A percentile compares a stretch with the other conserved stretches of the same genome.
These are phyloP conservation scores for Lasioglossum pauxillum DNA, from an alignment of 2,888 invertebrate species.

Conservation along the genomic window DNA sequence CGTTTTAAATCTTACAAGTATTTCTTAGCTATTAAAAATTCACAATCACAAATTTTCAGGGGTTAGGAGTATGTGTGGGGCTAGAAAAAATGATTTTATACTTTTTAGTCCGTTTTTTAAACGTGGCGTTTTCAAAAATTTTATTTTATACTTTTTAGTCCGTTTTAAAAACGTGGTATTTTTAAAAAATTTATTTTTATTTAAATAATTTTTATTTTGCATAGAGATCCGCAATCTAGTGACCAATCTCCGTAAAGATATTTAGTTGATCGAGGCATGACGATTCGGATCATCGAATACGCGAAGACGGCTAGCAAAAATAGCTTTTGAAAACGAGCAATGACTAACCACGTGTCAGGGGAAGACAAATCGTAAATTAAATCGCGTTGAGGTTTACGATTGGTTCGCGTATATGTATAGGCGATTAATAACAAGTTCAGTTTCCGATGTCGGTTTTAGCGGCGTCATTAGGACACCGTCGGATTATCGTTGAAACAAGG, in stretches of 20 bases:
- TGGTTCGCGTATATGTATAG: constrained; percentile 5
- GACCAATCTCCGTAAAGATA: background rate
- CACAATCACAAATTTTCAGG: too few species aligned
- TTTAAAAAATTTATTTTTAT: too few species aligned
- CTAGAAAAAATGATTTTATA: too few species aligned
- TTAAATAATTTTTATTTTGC: too few species aligned
- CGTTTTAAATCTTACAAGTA: too few species aligned
- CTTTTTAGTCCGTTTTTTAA: too few species aligned
- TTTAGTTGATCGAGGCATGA: background rate
- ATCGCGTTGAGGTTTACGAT: constrained; percentile 8
- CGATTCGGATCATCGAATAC: background rate
- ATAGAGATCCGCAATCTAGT: too few species aligned
- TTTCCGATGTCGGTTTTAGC: constrained; percentile 11
- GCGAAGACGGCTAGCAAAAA: background rate
- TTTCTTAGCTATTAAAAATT: too few species aligned
- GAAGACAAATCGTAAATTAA: constrained; percentile 32
- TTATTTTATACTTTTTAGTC: too few species aligned
- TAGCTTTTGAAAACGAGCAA: background rate
- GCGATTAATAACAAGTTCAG: constrained; percentile 35
- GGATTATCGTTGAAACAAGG: constrained; percentile 43
- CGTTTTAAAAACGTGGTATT: too few species aligned
- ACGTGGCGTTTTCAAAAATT: too few species aligned
- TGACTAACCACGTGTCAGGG: constrained; percentile 18
- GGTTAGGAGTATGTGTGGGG: too few species aligned
- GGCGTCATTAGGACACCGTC: constrained; percentile 27